Evolutionary conservation across 1,140 invertebrate genomes (phyloP).

Genomic region (Apocrypta bakeri): DNA sequence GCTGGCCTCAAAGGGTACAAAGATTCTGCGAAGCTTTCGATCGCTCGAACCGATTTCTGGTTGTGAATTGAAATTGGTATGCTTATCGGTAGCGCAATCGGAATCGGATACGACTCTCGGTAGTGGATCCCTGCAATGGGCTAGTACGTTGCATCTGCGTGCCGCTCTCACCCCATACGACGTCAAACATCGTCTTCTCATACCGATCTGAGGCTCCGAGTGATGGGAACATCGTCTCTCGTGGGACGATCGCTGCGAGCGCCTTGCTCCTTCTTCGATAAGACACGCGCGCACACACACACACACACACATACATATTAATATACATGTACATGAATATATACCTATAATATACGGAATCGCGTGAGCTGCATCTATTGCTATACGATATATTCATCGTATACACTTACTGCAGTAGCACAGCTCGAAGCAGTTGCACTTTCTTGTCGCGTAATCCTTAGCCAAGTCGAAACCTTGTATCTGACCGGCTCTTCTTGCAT

Average conservation of each 20-base stretch:
- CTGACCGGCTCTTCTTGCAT: background rate
- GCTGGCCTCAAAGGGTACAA: background rate
- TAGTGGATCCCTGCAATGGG: background rate
- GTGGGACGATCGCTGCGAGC: background rate
- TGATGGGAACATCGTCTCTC: background rate
- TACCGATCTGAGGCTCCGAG: conserved; percentile 33
- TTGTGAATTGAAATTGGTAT: background rate
- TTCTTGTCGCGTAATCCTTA: background rate
- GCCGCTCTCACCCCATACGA: background rate
- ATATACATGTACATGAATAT: too few species aligned
- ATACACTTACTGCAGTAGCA: background rate
- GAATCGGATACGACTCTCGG: conserved; percentile 31
- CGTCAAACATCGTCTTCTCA: background rate
- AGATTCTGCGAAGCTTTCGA: background rate
- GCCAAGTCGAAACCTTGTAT: background rate
- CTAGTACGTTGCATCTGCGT: background rate
- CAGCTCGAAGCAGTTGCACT: background rate
- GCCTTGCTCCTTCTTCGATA: too few species aligned
- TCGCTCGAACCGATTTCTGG: background rate
- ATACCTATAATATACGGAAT: background rate
- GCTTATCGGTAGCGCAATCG: background rate
- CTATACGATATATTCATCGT: background rate
- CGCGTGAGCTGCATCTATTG: background rate
- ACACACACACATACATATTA: too few species aligned
- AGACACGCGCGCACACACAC: too few species aligned